Conservation (phyloP, 2,113 vertebrate species). For the Dicerorhinus sumatrensis region DNA sequence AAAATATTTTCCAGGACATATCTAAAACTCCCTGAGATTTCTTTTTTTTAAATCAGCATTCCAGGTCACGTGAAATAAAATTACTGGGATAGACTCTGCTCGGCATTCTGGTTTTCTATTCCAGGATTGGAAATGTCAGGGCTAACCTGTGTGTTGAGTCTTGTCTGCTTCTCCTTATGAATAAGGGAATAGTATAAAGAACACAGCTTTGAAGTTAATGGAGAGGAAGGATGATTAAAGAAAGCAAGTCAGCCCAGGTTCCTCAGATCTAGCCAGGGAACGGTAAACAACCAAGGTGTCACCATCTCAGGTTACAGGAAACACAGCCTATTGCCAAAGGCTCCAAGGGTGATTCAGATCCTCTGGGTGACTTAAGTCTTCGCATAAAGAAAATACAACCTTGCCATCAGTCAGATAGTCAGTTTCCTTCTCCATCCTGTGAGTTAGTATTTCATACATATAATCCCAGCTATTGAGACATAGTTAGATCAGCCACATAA, state of each 20-base stretch:
- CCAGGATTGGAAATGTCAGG: conserved; percentile 7
- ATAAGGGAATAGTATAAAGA: not conserved
- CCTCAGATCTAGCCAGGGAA: not conserved
- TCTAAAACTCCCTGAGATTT: not conserved
- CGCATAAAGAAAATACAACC: not conserved
- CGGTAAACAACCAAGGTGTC: not conserved
- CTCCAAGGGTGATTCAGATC: not conserved
- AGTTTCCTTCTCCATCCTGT: not conserved
- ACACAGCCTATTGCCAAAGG: not conserved
- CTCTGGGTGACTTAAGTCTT: not conserved
- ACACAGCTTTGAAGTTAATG: not conserved
- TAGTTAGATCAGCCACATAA: not conserved
- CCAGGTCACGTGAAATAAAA: conserved; percentile 21
- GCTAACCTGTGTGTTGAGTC: not conserved
- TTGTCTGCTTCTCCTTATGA: not conserved
- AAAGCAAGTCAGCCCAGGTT: not conserved
- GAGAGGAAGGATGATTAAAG: not conserved
- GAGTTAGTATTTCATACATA: not conserved
- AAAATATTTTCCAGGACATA: not conserved
- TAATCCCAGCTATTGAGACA: not conserved
- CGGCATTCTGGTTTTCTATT: conserved; percentile 7
- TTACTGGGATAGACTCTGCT: not conserved
- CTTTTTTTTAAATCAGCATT: not conserved
- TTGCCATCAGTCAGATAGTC: not conserved
- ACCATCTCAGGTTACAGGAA: not conserved